Conservation (phyloP, 2,888 invertebrate species). For the Oligia strigilis region DNA sequence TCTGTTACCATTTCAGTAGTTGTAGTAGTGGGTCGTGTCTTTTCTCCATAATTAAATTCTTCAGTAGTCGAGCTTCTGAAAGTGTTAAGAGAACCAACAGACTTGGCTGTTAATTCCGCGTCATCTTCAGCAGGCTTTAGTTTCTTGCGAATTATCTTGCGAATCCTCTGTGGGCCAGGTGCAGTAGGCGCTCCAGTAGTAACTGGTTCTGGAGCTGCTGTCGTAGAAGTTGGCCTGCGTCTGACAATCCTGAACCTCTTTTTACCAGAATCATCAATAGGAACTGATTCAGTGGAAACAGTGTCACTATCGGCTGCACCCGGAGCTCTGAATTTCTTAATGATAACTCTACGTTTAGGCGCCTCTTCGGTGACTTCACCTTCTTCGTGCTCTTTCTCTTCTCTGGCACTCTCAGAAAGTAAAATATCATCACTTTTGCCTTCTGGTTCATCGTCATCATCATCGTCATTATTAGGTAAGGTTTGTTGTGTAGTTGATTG, state of each 20-base stretch:
- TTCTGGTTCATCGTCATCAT: conserved; percentile 80
- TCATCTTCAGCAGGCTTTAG: conserved; percentile 77
- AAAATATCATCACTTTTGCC: conserved; percentile 84
- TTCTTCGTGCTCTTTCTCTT: conserved; percentile 86
- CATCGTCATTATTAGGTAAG: conserved; percentile 72
- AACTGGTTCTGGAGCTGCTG: conserved; percentile 65
- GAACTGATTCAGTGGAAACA: conserved; percentile 75
- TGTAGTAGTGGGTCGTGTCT: conserved; percentile 64
- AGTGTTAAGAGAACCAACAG: conserved; percentile 73
- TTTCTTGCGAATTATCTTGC: conserved; percentile 86
- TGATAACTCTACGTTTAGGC: conserved; percentile 76
- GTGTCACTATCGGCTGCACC: conserved; percentile 65
- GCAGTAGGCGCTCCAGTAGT: conserved; percentile 66
- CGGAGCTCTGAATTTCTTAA: conserved; percentile 77
- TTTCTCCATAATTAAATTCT: conserved; percentile 85
- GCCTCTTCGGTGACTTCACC: conserved; percentile 67
- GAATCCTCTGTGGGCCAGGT: conserved; percentile 74
- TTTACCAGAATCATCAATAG: conserved; percentile 80
- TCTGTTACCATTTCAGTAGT: conserved; percentile 69
- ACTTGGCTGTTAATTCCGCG: conserved; percentile 75
- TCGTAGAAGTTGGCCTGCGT: conserved; percentile 79
- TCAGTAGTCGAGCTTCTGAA: conserved; percentile 68
- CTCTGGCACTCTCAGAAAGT: conserved; percentile 88
- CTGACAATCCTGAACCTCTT: conserved; percentile 83
- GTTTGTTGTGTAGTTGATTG: conserved; percentile 76